Evolutionary conservation across 2,113 vertebrate genomes (phyloP).

Genomic region (Drymodes brunneopygia): DNA sequence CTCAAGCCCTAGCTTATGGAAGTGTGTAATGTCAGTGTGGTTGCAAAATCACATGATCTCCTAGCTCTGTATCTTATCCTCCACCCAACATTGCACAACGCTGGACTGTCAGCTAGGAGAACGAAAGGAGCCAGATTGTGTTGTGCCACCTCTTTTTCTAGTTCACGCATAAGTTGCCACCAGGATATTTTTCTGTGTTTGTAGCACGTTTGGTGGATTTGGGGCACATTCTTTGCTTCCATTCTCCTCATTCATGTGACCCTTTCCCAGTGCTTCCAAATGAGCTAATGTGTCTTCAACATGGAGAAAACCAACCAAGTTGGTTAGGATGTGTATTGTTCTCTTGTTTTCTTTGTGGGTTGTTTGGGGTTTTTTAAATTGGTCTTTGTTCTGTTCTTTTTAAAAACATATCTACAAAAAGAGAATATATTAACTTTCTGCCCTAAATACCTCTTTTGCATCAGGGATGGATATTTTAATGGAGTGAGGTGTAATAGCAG

Average conservation of each 20-base stretch:
- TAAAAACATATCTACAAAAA: constrained; percentile 20
- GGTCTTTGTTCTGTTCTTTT: constrained; percentile 21
- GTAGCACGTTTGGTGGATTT: constrained; percentile 7
- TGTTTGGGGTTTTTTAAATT: not conserved
- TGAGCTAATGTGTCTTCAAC: not conserved
- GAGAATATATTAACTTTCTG: constrained; percentile 13
- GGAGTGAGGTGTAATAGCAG: constrained; percentile 18
- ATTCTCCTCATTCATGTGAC: constrained; percentile 1
- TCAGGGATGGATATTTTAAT: constrained; percentile 34
- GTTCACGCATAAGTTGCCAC: not conserved
- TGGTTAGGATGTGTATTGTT: constrained; percentile 41
- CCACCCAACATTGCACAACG: not conserved
- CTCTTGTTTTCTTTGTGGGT: constrained; percentile 8
- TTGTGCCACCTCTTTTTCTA: constrained; percentile 31
- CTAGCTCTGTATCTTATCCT: constrained; percentile 13
- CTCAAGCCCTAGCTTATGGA: constrained; percentile 45
- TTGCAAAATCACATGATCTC: constrained; percentile 5
- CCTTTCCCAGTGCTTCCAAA: constrained; percentile 23
- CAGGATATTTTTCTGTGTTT: constrained; percentile 5
- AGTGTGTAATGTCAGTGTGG: constrained; percentile 10
- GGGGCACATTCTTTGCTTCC: constrained; percentile 22
- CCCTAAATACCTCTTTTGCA: constrained; percentile 44
- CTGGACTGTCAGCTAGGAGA: constrained; percentile 10
- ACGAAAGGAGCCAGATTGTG: constrained; percentile 1
- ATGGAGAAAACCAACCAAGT: not conserved